phyloP scores from a whole-genome alignment of 2,888 invertebrate genomes.

The Nasonia oneida region DNA sequence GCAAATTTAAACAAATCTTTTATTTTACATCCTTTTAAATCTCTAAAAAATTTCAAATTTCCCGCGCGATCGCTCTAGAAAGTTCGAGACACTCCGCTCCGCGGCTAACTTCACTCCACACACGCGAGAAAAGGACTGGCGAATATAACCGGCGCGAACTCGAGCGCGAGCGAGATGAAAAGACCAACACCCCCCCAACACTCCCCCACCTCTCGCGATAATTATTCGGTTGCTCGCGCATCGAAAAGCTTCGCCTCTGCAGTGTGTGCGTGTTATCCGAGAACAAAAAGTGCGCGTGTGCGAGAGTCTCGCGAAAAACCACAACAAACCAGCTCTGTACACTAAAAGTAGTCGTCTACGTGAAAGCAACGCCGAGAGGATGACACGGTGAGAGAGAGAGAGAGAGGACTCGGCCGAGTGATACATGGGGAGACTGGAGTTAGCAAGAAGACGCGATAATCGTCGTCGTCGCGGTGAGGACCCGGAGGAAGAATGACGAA shows the following conservation, averaged over 20 bases:
- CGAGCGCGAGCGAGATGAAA: neutral
- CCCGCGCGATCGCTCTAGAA: slow-evolving; percentile 30
- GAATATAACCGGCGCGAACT: neutral
- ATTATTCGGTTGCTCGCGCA: neutral
- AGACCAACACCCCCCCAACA: neutral
- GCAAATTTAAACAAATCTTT: no score
- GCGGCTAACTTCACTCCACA: neutral
- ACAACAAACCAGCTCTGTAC: neutral
- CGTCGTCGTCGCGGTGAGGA: neutral
- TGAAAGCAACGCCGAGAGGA: neutral
- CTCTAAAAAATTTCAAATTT: neutral
- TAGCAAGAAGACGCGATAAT: neutral
- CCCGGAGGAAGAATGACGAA: slow-evolving; percentile 30
- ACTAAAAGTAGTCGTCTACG: neutral
- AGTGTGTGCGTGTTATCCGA: neutral
- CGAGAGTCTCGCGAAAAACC: neutral
- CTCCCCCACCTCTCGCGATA: neutral
- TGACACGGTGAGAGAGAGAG: neutral
- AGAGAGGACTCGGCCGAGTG: neutral
- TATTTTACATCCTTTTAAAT: no score
- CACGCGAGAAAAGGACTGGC: neutral
- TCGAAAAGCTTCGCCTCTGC: neutral
- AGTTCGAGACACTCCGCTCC: neutral
- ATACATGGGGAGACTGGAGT: neutral
- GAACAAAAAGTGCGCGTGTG: neutral